Base-by-base conservation (phyloP, 2,113 vertebrate genomes). In the Lichenostomus cassidix region DNA sequence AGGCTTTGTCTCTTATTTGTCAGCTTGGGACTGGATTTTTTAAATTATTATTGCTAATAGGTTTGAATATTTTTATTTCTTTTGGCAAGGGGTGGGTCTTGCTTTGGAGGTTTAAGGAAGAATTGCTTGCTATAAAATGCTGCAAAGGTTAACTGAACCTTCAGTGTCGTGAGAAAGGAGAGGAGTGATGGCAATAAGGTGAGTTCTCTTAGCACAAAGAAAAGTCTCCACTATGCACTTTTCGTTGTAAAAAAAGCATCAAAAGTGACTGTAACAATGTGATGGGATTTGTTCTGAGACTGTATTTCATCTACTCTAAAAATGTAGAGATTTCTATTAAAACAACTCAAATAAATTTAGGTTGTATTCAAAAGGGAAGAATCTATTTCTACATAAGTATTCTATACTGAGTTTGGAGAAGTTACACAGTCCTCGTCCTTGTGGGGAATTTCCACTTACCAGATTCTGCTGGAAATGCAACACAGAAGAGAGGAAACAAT, bases 1-100 rank as follows among this genome's bases (percentile, higher is more conserved):
- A 96, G 77, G 50, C 78, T 97, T 94, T 96, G 28, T 37, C 35
- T 83, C 59, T 33, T 79, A 16, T 87, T 91, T 68, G 24, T 46
- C 73, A 41, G 15, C 33, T 65, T 44, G 52, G 58, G 41, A 82
- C 2, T 37, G n/a, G 21, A 31, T 73, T 19, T 83, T 68, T 47
- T 0, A 31, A 74, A 82, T 35, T 44, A 15, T 29, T 21, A 7
- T 63, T 27, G 22, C 31, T 31, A 16, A 37, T 52, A 21, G 2
- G 10, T 16, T 56, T 42, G 22, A 28, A 33, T 49, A 2, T 15
- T 42, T 76, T 35, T 27, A 6, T 63, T 29, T 77, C 6, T 3
- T 63, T 49, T 47, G 0, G 0, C 12, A 42, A 47, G 6, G 6
- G 2, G 0, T 83, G 18, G 11, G 29, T 53, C 23, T 96, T 92